Evolutionary conservation across 2,797 vertebrate species (phyloP).

Genomic region (Lateolabrax maculatus): DNA sequence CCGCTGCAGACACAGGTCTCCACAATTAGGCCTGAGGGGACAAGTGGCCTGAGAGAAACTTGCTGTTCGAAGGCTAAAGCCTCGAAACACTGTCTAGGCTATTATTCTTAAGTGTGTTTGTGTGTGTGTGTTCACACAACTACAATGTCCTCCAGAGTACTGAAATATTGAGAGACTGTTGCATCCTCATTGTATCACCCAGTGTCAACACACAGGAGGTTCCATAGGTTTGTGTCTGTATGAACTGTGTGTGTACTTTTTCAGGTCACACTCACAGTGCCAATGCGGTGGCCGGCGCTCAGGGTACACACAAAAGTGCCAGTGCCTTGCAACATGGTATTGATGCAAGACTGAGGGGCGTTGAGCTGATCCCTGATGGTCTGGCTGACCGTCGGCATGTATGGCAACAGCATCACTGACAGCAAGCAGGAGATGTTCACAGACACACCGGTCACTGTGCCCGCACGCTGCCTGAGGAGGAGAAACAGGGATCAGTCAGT

Average conservation of each 20-base stretch:
- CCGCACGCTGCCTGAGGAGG: slow-evolving; percentile 87
- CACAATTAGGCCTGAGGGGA: slow-evolving; percentile 71
- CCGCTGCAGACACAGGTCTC: slow-evolving; percentile 45
- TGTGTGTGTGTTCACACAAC: slow-evolving; percentile 41
- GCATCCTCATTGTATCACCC: slow-evolving; percentile 81
- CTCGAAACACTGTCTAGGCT: slow-evolving; percentile 45
- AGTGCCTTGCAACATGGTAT: slow-evolving; percentile 80
- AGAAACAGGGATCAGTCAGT: slow-evolving; percentile 11
- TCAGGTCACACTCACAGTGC: slow-evolving; percentile 85
- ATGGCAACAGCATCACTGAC: slow-evolving; percentile 91
- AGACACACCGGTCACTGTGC: slow-evolving; percentile 92
- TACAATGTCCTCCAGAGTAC: slow-evolving; percentile 45
- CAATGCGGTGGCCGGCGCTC: slow-evolving; percentile 89
- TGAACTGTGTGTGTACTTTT: slow-evolving; percentile 23
- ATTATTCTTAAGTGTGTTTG: slow-evolving; percentile 49
- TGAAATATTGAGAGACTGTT: slow-evolving; percentile 71
- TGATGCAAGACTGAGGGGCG: slow-evolving; percentile 78
- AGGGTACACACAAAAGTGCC: slow-evolving; percentile 87
- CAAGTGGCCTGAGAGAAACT: slow-evolving; percentile 76
- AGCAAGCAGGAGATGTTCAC: slow-evolving; percentile 93
- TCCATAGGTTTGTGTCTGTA: slow-evolving; percentile 38
- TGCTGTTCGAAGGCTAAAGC: slow-evolving; percentile 50
- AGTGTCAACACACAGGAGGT: slow-evolving; percentile 37
- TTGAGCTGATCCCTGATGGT: slow-evolving; percentile 91
- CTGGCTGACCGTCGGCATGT: slow-evolving; percentile 91